Conservation (phyloP, 2,113 vertebrate species). For the Centropristis striata region DNA sequence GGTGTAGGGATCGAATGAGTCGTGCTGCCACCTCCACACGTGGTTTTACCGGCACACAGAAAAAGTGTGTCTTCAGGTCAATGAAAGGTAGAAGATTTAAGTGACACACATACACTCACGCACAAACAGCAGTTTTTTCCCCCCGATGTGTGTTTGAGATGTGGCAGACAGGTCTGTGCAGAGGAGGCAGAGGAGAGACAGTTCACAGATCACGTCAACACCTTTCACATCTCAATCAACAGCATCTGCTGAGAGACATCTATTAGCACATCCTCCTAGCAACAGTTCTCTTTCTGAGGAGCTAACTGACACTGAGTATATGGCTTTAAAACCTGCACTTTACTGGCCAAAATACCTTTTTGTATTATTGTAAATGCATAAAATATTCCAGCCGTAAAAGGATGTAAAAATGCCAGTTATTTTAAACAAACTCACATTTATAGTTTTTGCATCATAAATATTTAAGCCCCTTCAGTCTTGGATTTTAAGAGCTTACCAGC, state of each 20-base stretch:
- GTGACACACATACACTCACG: conserved; percentile 28
- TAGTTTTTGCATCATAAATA: too few species aligned
- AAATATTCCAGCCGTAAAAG: not conserved
- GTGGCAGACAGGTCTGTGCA: conserved; percentile 58
- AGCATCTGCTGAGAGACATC: conserved; percentile 43
- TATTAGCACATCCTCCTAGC: conserved; percentile 28
- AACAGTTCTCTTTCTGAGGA: not conserved
- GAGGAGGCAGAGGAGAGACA: conserved; percentile 44
- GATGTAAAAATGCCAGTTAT: not conserved
- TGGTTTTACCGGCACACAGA: conserved; percentile 42
- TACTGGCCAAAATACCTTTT: not conserved
- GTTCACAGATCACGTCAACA: conserved; percentile 60
- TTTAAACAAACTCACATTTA: too few species aligned
- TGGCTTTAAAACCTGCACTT: not conserved
- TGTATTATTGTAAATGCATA: not conserved
- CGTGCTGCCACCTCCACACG: conserved; percentile 56
- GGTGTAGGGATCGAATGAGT: conserved; percentile 59
- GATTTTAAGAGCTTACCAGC: too few species aligned
- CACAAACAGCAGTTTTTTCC: conserved; percentile 34
- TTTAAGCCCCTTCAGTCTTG: too few species aligned
- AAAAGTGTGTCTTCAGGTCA: conserved; percentile 56
- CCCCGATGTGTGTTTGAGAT: conserved; percentile 50
- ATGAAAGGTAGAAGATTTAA: conserved; percentile 49
- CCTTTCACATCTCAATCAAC: conserved; percentile 61
- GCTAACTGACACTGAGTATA: not conserved